A percentile compares a stretch with the other conserved stretches of the same genome.
Evolutionary conservation across 2,888 invertebrate species (phyloP).

Genomic region (Drosophila pseudotalamancana): DNA sequence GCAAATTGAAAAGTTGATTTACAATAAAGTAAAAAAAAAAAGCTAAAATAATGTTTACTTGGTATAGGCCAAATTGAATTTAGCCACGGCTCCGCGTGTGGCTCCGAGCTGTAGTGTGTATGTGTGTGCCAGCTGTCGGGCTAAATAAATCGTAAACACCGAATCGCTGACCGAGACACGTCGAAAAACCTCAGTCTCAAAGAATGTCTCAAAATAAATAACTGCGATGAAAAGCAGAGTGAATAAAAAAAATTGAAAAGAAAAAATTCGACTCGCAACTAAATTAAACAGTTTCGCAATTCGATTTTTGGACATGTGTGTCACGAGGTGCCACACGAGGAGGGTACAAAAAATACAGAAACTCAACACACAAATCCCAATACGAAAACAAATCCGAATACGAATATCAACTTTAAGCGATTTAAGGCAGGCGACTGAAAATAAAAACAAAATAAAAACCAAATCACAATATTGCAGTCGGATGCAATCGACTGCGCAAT

Average conservation of each 20-base stretch:
- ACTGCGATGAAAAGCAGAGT: conserved; percentile 22
- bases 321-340: conserved; percentile 47
- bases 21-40: conserved; percentile 41
- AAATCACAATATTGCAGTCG: neutral
- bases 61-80: conserved; percentile 63
- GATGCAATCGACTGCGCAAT: neutral
- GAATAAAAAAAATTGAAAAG: conserved; percentile 22
- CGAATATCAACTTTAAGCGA: conserved; percentile 32
- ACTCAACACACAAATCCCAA: conserved; percentile 21
- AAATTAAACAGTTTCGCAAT: conserved; percentile 73
- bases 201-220: conserved; percentile 66
- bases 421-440: conserved; percentile 23
- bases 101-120: conserved; percentile 17
- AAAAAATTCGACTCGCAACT: conserved; percentile 46
- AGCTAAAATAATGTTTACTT: conserved; percentile 44
- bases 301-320: conserved; percentile 69
- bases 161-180: conserved; percentile 46
- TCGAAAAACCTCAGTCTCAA: conserved; percentile 31
- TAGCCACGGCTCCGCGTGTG: conserved; percentile 59
- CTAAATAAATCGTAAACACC: conserved; percentile 66
- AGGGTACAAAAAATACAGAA: neutral
- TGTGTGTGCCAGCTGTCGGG: conserved; percentile 43
- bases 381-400: conserved; percentile 12
- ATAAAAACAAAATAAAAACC: conserved; percentile 16
- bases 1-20: conserved; percentile 77